Evolutionary conservation across 2,888 invertebrate species (phyloP), one percentile per base, ranked within the genome.

Genomic region (Pollenia griseotomentosa): DNA sequence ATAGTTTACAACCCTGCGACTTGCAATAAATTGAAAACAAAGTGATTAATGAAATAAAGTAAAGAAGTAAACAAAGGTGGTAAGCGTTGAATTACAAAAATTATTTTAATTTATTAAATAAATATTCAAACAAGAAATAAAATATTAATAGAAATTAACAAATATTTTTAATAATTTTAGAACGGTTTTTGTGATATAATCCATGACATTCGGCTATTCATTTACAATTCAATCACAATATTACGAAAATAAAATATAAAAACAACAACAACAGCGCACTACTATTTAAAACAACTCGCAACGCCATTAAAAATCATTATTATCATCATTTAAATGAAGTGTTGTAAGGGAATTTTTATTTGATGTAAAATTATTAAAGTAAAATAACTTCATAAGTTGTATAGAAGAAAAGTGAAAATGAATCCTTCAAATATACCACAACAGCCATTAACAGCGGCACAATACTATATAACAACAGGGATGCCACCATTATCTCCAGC

Each of bases 281-380:
- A 75, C 84, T 66, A 68, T 78, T 87, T 16, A 63, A 79, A 23
- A 40, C 68, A 83, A 73, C 73, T 87, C 78, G 84, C 63, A 87
- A 87, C 68, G 73, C 81, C 55, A 81, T 74, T 78, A 42, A 83
- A 81, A 80, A 87, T 81, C 77, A 87, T 85, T 78, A 84, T 84
- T 77, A 84, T 82, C 66, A 63, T 46, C 12, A 46, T 8, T 79
- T 57, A 16, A 66, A 65, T 83, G 46, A 59, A 79, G 59, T 79
- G 59, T 79, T 87, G 61, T 73, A 83, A 77, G n/a, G 33, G 33
- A 78, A 73, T 23, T 44, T 63, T 55, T 12, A 73, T 68, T 75
- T 48, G 1, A 0, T 0, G 51, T 12, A 16, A 42, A 61, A 61
- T 42, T 42, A 70, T 8, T 14, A 53, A 55, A 78, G 68, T 63